Evolutionary conservation across 2,797 vertebrate species (phyloP), one percentile per base, ranked within the genome.

Genomic region (Anniella stebbinsi): DNA sequence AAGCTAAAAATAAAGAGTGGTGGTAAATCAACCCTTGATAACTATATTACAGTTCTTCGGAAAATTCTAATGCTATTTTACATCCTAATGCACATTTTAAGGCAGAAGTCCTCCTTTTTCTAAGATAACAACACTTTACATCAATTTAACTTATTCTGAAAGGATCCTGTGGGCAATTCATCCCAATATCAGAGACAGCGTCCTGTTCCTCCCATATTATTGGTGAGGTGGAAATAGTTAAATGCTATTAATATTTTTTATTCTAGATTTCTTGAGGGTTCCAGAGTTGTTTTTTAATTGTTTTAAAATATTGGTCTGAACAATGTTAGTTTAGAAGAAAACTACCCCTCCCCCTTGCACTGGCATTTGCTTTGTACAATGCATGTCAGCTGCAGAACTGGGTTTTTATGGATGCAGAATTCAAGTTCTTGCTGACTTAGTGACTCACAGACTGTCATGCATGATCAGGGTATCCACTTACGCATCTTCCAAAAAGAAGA

Each of bases 21-120:
- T 87, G 89, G 75, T 93, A 30, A 0, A 88, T 77, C 90, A 89
- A 93, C 89, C 90, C 85, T 70, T 69, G 54, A 88, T 48, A 90
- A 1, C 51, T 78, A 7, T 18, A n/a, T 17, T 13, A 76, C 41
- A 90, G 82, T 80, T 94, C 89, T 87, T 10, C 91, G 54, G 15
- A 21, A 87, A 72, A 57, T 81, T 81, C 48, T 89, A 84, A 51
- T 76, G 76, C 84, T 73, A 45, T 73, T 75, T 41, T 89, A 88
- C 21, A 45, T n/a, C 51, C 4, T 84, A 23, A n/a, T 6, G 57
- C 11, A 21, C 90, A 92, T 78, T 57, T 57, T 80, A 92, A 73
- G 41, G 54, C 63, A 13, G 10, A 17, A 76, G 38, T 80, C 5
- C n/a, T 76, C 93, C 91, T 57, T 85, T 91, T 63, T 90, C 11